Percentiles rank a stretch among this genome's conserved stretches.
Conservation (phyloP, 2,113 vertebrate species). For the Montifringilla adamsi region DNA sequence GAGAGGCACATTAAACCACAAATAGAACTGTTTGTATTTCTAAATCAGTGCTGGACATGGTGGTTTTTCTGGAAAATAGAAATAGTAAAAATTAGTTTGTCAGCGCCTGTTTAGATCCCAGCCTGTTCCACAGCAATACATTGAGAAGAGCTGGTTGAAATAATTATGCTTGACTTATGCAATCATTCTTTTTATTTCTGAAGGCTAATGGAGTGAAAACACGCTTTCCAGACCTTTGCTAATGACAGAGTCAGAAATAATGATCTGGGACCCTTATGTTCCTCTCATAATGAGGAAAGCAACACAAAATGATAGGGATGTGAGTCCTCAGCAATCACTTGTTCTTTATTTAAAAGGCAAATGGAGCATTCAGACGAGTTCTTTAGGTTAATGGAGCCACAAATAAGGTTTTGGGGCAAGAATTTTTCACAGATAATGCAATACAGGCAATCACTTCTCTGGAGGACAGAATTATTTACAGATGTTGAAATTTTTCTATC, state of each 20-base stretch:
- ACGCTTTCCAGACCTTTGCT: slow-evolving; percentile 60
- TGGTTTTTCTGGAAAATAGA: slow-evolving; percentile 65
- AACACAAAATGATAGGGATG: slow-evolving; percentile 63
- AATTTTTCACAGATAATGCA: slow-evolving; percentile 54
- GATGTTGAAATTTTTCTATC: not conserved
- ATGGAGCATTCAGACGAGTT: slow-evolving; percentile 38
- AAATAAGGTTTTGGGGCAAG: slow-evolving; percentile 31
- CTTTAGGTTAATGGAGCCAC: slow-evolving; percentile 61
- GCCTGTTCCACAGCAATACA: slow-evolving; percentile 36
- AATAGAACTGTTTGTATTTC: slow-evolving; percentile 34
- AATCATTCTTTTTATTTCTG: slow-evolving; percentile 75
- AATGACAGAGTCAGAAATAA: slow-evolving; percentile 61
- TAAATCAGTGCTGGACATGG: slow-evolving; percentile 13
- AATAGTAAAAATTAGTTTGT: slow-evolving; percentile 79
- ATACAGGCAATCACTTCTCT: not conserved
- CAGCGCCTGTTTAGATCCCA: slow-evolving; percentile 35
- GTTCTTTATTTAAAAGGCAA: slow-evolving; percentile 68
- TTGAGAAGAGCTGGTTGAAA: slow-evolving; percentile 72
- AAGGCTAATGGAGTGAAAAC: slow-evolving; percentile 78
- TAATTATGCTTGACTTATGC: slow-evolving; percentile 75
- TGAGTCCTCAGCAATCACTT: slow-evolving; percentile 17
- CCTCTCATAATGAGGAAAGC: slow-evolving; percentile 58
- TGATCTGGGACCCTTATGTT: slow-evolving; percentile 47
- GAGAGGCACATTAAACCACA: not conserved
- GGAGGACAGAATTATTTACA: slow-evolving; percentile 39